phyloP scores from a whole-genome alignment of 1,140 invertebrate species.

The Tachypleus tridentatus region DNA sequence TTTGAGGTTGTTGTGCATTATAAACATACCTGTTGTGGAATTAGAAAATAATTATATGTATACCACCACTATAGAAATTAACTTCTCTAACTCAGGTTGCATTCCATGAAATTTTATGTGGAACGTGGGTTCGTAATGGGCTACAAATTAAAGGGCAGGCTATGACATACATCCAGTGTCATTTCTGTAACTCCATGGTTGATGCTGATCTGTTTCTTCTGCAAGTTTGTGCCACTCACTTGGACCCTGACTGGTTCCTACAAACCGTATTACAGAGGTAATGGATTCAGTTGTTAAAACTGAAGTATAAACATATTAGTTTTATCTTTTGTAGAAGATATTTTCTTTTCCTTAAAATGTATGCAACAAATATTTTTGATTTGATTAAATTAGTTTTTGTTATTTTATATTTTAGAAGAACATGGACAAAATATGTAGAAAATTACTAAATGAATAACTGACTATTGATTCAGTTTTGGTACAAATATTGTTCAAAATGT shows the following conservation, averaged over 20 bases:
- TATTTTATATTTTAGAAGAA: no score
- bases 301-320: background rate
- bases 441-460: no score
- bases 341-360: no score
- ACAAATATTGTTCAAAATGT: no score
- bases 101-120: constrained; percentile 86
- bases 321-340: background rate
- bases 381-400: no score
- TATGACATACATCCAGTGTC: constrained; percentile 97
- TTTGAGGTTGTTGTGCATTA: no score
- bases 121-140: constrained; percentile 92
- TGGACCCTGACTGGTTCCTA: constrained; percentile 73
- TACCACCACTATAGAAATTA: no score
- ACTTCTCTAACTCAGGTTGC: constrained; percentile 51
- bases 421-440: no score
- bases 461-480: no score
- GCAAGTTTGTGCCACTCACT: constrained; percentile 78
- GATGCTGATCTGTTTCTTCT: constrained; percentile 90
- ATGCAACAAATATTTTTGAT: no score
- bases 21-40: no score
- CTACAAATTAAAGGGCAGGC: constrained; percentile 95
- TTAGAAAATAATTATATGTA: constrained; percentile 3
- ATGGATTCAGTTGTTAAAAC: constrained; percentile 8
- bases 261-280: constrained; percentile 79
- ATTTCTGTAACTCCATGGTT: constrained; percentile 97